A percentile compares a stretch with the other conserved stretches of the same genome.
phyloP scores from a whole-genome alignment of 2,797 vertebrate species.

The Mormyrops attenuatus region DNA sequence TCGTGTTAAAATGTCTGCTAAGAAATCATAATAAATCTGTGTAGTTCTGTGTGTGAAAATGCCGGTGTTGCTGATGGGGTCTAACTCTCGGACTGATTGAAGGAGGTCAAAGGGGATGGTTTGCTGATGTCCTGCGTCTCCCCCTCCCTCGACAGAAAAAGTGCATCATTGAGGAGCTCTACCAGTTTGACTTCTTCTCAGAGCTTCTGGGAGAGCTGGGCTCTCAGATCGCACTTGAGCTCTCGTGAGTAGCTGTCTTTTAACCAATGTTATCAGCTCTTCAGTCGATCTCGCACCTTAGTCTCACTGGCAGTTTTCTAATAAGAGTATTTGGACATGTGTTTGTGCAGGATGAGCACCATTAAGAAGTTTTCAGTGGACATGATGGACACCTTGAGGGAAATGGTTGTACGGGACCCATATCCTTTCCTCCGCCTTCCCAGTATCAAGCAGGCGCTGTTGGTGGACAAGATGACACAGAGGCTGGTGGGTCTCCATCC shows the following conservation, averaged over 20 bases:
- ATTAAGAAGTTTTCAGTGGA: slow-evolving; percentile 60
- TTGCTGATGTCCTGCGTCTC: neutral
- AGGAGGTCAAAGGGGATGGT: neutral
- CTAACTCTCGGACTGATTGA: neutral
- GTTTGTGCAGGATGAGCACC: slow-evolving; percentile 52
- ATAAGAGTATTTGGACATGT: neutral
- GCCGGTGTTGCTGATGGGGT: neutral
- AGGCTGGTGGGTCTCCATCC: slow-evolving; percentile 52
- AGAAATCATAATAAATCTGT: neutral
- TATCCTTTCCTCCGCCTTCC: slow-evolving; percentile 57
- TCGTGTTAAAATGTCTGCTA: neutral
- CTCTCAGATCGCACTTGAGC: slow-evolving; percentile 58
- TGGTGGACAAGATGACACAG: slow-evolving; percentile 67
- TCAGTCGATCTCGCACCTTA: neutral
- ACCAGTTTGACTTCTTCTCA: slow-evolving; percentile 56
- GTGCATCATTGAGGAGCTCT: slow-evolving; percentile 57
- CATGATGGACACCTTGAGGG: slow-evolving; percentile 57
- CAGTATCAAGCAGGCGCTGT: slow-evolving; percentile 55
- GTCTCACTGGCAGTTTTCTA: neutral
- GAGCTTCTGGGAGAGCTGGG: slow-evolving; percentile 57
- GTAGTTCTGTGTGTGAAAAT: neutral
- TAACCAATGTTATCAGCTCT: too few species aligned
- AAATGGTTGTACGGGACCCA: slow-evolving; percentile 51
- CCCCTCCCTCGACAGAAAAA: slow-evolving; percentile 54
- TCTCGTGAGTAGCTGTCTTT: slow-evolving; percentile 58